These are phyloP conservation scores for Hetaerina titia DNA, from an alignment of 2,888 invertebrate species.

Conservation along the genomic window DNA sequence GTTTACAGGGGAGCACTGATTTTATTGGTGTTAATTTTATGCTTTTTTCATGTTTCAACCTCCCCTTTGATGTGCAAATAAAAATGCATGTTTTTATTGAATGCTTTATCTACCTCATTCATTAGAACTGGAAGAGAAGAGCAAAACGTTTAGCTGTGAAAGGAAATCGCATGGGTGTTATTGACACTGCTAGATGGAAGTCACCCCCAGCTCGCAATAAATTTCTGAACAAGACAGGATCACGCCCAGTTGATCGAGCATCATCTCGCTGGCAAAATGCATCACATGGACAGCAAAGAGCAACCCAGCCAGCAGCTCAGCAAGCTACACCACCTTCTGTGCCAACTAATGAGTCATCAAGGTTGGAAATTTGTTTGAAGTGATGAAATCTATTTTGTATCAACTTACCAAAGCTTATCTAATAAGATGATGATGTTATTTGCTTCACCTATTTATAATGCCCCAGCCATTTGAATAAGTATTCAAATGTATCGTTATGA, in stretches of 20 bases:
- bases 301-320: conserved; percentile 15
- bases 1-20: not conserved
- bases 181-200: conserved; percentile 74
- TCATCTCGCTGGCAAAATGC: conserved; percentile 52
- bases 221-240: conserved; percentile 54
- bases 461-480: no score
- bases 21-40: not conserved
- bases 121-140: conserved; percentile 88
- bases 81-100: conserved; percentile 56
- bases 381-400: no score
- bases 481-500: no score
- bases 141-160: conserved; percentile 85
- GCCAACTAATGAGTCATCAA: not conserved
- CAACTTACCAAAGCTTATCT: no score
- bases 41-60: not conserved
- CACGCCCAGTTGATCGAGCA: conserved; percentile 45
- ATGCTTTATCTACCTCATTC: conserved; percentile 61
- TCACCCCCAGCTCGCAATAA: conserved; percentile 73
- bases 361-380: not conserved
- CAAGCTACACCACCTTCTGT: not conserved
- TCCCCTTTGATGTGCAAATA: not conserved
- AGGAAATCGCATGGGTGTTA: conserved; percentile 74
- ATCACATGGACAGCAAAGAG: conserved; percentile 40
- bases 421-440: no score
- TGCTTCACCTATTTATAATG: no score